A percentile compares a stretch with the other conserved stretches of the same genome.
Evolutionary conservation across 2,113 vertebrate species (phyloP).

Genomic region (Amblyornis subalaris): DNA sequence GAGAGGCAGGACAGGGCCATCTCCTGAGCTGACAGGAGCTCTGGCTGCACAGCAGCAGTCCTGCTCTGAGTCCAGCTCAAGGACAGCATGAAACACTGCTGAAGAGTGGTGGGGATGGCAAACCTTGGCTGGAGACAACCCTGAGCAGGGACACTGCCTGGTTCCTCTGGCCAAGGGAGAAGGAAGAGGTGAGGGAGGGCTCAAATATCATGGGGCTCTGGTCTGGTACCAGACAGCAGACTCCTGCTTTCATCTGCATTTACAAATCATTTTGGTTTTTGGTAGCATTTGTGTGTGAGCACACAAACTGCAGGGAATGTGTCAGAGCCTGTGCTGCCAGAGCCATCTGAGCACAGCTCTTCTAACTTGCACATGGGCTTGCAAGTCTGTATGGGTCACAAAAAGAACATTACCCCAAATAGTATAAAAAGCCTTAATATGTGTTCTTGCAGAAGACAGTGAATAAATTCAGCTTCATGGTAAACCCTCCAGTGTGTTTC

Average conservation of each 20-base stretch:
- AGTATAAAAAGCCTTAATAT: neutral
- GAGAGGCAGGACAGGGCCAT: neutral
- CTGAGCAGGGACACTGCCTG: neutral
- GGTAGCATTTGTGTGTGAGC: neutral
- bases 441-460: neutral
- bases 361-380: neutral
- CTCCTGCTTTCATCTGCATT: neutral
- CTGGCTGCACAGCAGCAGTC: neutral
- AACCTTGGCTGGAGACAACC: neutral
- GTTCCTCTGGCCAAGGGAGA: neutral
- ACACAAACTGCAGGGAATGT: neutral
- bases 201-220: neutral
- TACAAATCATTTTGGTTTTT: neutral
- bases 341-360: neutral
- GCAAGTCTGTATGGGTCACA: rapidly evolving
- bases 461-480: neutral
- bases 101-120: neutral
- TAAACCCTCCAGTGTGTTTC: neutral
- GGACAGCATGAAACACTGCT: neutral
- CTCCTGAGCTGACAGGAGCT: neutral
- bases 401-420: neutral
- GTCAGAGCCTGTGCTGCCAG: neutral
- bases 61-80: neutral
- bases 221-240: neutral
- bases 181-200: neutral